A percentile compares a stretch with the other conserved stretches of the same genome.
phyloP scores from a whole-genome alignment of 2,113 vertebrate species.

The Colius striatus region DNA sequence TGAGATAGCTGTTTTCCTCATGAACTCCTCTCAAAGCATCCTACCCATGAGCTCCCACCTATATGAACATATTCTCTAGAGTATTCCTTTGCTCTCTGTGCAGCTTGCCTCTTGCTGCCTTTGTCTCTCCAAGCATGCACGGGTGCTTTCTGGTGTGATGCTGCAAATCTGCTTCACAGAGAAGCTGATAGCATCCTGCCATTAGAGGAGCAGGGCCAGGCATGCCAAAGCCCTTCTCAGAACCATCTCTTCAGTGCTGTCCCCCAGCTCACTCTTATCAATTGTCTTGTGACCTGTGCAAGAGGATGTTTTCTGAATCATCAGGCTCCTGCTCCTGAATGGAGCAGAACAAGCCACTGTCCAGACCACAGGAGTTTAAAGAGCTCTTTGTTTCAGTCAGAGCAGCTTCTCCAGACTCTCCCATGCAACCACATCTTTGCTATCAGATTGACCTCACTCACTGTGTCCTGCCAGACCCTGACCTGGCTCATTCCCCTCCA shows the following conservation, averaged over 20 bases:
- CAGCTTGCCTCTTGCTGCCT: background rate
- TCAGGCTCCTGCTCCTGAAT: background rate
- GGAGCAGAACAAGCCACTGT: background rate
- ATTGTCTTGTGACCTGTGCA: accelerated
- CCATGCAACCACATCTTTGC: background rate
- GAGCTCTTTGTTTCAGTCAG: background rate
- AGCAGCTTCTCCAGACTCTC: background rate
- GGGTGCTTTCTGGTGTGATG: background rate
- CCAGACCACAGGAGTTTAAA: background rate
- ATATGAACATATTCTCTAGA: background rate
- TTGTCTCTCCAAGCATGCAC: background rate
- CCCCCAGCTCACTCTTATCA: accelerated
- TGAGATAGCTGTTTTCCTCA: background rate
- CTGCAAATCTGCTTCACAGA: background rate
- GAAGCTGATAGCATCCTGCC: background rate
- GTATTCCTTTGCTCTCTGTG: background rate
- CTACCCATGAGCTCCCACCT: background rate
- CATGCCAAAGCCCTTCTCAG: background rate
- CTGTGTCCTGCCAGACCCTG: accelerated
- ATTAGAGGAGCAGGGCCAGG: background rate
- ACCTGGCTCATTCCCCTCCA: accelerated
- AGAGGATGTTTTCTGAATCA: background rate
- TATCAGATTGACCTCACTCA: background rate
- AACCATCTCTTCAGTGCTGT: accelerated
- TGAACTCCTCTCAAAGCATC: background rate